These are phyloP conservation scores for Sebastes matsubarae DNA, from an alignment of 2,797 vertebrate genomes.

Conservation along the genomic window DNA sequence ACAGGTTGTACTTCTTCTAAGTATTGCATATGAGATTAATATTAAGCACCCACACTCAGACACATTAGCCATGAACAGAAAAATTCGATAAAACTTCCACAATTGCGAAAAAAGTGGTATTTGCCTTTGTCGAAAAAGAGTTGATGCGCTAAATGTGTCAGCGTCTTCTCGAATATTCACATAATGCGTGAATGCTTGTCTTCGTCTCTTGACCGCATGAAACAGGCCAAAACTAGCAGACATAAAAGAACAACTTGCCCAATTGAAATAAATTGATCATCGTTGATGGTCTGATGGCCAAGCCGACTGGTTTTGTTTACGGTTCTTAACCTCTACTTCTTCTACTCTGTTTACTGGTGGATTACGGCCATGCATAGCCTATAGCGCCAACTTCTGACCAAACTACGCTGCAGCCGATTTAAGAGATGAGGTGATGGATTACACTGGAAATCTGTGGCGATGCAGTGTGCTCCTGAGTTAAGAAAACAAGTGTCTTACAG, in stretches of 20 bases:
- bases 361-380: no score
- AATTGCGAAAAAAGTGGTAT: not conserved
- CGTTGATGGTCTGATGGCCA: no score
- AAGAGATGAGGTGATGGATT: slow-evolving; percentile 40
- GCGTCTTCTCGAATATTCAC: not conserved
- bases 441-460: not conserved
- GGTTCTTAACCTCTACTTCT: no score
- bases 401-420: no score
- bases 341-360: no score
- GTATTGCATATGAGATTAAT: not conserved
- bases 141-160: not conserved
- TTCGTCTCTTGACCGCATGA: no score
- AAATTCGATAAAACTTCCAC: not conserved
- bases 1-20: not conserved
- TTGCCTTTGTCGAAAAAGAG: not conserved
- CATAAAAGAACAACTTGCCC: not conserved
- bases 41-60: not conserved
- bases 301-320: no score
- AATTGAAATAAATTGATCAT: not conserved
- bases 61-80: not conserved
- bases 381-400: no score
- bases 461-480: not conserved
- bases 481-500: not conserved
- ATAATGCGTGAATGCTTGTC: not conserved
- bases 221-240: no score